Base-by-base conservation (phyloP, 2,797 vertebrate genomes). In the Alcedo quadribrachys region DNA sequence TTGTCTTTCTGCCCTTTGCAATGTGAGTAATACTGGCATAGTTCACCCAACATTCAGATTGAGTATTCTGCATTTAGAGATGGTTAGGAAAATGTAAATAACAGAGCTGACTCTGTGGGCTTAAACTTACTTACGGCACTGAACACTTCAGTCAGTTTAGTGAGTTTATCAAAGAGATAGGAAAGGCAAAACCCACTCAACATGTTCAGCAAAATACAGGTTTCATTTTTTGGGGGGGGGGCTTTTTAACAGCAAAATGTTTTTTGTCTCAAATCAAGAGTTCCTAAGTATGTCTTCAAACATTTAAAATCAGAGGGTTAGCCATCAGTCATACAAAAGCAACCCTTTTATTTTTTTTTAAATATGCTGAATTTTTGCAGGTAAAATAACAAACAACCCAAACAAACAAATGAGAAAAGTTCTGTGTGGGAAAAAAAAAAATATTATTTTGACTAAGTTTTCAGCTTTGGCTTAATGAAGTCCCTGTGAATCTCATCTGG, bases 1-100 rank as follows among this genome's bases (percentile, higher is more conserved):
- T 95, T 96, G 89, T 94, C 88, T 90, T 90, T 53, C 85, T 91
- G 83, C 88, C 90, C 85, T 94, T 86, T 75, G 46, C 81, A 54
- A 71, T 43, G 73, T 55, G 77, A 92, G 32, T 87, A 85, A 51
- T 54, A 82, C 73, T 91, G 85, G 66, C 89, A 69, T 21, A 54
- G 73, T 54, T 61, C 43, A 62, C 62, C 54, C 80, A 83, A 15
- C 28, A 27, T 65, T 71, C 76, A 85, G 82, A 62, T 85, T 74
- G n/a, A 75, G 65, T 57, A 80, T 58, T 67, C 65, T 82, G 50
- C 45, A 50, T 87, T 89, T 85, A 80, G 71, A 84, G 65, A 61
- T 74, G 55, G 55, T 67, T 86, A 80, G 58, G 68, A 93, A 94
- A 85, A 87, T 70, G 16, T 81, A 77, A 85, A 12, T 68, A 90